Evolutionary conservation across 1,140 invertebrate genomes (phyloP), one percentile per base, ranked within the genome.

Genomic region (Aphelenchoides avenae): DNA sequence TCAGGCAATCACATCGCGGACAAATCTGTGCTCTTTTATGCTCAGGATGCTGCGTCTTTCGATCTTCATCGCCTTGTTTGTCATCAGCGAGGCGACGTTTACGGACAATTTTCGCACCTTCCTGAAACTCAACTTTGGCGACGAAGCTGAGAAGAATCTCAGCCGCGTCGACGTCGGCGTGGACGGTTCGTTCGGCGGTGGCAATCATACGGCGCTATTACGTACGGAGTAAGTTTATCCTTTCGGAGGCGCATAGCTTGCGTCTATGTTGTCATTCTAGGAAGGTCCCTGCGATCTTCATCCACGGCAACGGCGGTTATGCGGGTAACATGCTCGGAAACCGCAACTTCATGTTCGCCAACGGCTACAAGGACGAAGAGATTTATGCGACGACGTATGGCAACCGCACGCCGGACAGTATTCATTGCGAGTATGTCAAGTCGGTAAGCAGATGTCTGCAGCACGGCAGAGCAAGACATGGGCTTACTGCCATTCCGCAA

Each of bases 361-460:
- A 26, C 5, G 51, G 51, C 6, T 52, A 52, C n/a, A n/a, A 13
- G 1, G n/a, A 15, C 20, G 51, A 53, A 1, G 51, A 52, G 26
- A 2, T 52, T 18, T 52, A 52, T 52, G 51, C 46, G 9, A 52
- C 51, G n/a, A 52, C 48, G 1, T 52, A 52, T 52, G 51, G 51
- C 33, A 49, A 29, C 11, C 20, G 30, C 39, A 22, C 15, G 47
- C n/a, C 18, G 13, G 13, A 13, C n/a, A 13, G 13, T n/a, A 6
- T 33, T 37, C 5, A 13, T 5, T 31, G 5, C 5, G 5, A 11
- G 9, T 50, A 26, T 15, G 2, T 44, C 24, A 24, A 26, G 20
- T 7, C 7, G 47, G 9, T 49, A 6, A n/a, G n/a, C 5, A 50
- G n/a, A n/a, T n/a, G n/a, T n/a, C n/a, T n/a, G n/a, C n/a, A n/a